Base-by-base conservation (phyloP, 2,797 vertebrate genomes). In the Cephalopachus bancanus region DNA sequence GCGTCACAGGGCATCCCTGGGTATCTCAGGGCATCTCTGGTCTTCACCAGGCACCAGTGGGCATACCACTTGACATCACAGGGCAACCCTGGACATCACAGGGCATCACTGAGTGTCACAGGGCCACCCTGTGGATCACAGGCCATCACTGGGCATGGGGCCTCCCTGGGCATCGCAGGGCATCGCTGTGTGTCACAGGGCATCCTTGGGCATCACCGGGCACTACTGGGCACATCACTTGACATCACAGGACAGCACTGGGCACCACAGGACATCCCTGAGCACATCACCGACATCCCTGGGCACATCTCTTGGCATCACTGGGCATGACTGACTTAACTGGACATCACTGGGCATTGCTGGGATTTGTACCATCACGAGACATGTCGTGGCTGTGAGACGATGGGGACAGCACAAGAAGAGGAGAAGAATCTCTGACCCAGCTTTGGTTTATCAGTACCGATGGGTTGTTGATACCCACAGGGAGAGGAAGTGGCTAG, bases 341-440 rank as follows among this genome's bases (percentile, higher is more conserved):
- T 2, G 12, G 64, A n/a, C 16, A 37, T 19, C 69, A 37, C 33
- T 71, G 17, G 0, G 33, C 33, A 57, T 57, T 17, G 10, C 53
- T 57, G 53, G 49, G 22, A 30, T 10, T 37, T 14, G 53, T 2
- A 10, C 30, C 22, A 8, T 17, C 19, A 53, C 26, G 0, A 6
- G 62, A 24, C 9, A 17, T 22, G 4, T 8, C 11, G 0, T 0
- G 12, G 44, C 24, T 2, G 0, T 5, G 37, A 22, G 37, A 22
- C 24, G 37, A 59, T 51, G 15, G 57, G 26, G 78, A 60, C 33
- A 22, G 60, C 17, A 17, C 2, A 20, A 37, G 60, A 20, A 37
- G 16, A 51, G 69, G 22, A 26, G 37, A 37, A 37, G 37, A 5
- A 5, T 59, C 33, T 22, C 9, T 16, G 79, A 49, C 37, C 33